Evolutionary conservation across 2,888 invertebrate species (phyloP).

Genomic region (Drosophila koepferae): DNA sequence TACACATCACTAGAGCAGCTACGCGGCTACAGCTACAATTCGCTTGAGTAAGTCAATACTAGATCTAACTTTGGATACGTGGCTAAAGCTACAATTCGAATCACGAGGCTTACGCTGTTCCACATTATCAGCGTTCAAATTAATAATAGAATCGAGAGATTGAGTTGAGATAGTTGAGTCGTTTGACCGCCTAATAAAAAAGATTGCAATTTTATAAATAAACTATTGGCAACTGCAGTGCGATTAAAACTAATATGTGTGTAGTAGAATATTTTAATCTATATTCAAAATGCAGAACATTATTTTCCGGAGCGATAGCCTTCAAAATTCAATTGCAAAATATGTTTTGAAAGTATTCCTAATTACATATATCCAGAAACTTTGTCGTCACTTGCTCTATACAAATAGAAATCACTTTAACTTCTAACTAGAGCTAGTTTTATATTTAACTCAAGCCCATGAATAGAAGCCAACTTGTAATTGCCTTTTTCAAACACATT

Average conservation of each 20-base stretch:
- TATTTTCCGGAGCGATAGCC: no score
- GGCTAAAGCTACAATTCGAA: slow-evolving; percentile 17
- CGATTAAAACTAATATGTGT: background rate
- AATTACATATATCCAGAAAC: background rate
- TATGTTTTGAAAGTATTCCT: background rate
- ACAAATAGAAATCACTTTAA: background rate
- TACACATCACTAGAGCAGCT: slow-evolving; percentile 40
- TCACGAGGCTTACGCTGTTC: background rate
- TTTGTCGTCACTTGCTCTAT: background rate
- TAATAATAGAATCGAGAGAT: slow-evolving; percentile 14
- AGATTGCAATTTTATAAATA: slow-evolving; percentile 37
- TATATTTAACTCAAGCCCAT: background rate
- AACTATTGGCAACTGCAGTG: background rate
- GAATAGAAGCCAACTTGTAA: background rate
- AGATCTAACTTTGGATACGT: slow-evolving; percentile 24
- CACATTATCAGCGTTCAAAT: slow-evolving; percentile 20
- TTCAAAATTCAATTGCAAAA: background rate
- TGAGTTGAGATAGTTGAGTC: slow-evolving; percentile 1
- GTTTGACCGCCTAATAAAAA: slow-evolving; percentile 5
- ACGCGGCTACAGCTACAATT: slow-evolving; percentile 61
- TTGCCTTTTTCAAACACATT: background rate
- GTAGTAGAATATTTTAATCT: background rate
- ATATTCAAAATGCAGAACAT: background rate
- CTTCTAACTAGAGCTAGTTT: background rate
- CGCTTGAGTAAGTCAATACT: slow-evolving; percentile 70